phyloP scores from a whole-genome alignment of 2,113 vertebrate species.

The Scalopus aquaticus region DNA sequence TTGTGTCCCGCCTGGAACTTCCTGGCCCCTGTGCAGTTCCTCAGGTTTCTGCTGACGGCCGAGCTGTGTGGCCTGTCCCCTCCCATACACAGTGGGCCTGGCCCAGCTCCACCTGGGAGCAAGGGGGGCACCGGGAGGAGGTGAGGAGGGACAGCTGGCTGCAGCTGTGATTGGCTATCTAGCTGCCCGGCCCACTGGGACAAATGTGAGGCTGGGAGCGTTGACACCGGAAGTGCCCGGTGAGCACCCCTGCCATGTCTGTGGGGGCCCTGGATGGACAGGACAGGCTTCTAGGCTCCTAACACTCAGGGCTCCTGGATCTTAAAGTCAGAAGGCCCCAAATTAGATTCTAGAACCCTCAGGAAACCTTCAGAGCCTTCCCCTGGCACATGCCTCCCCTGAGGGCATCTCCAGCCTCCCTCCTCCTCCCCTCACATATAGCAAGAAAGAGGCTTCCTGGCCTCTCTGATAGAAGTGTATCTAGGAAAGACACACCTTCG shows the following conservation, averaged over 20 bases:
- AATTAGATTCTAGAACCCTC: background rate
- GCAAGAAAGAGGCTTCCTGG: background rate
- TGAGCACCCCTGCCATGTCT: background rate
- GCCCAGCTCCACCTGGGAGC: background rate
- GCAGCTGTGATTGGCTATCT: no score
- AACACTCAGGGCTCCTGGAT: background rate
- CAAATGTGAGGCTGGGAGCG: background rate
- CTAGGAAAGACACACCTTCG: background rate
- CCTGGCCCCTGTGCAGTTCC: conserved; percentile 51
- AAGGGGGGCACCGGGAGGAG: background rate
- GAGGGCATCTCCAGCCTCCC: background rate
- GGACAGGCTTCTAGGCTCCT: background rate
- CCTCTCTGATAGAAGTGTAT: background rate
- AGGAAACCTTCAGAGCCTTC: background rate
- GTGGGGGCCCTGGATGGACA: background rate
- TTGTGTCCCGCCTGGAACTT: conserved; percentile 82
- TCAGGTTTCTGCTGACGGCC: conserved; percentile 53
- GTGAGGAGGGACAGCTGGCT: background rate
- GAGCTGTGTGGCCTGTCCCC: background rate
- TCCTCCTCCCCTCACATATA: background rate
- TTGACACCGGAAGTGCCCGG: background rate
- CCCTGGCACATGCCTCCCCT: background rate
- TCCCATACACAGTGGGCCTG: background rate
- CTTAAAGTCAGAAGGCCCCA: background rate
- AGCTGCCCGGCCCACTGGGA: no score